Evolutionary conservation across 2,113 vertebrate species (phyloP).

Genomic region (Scomber colias): DNA sequence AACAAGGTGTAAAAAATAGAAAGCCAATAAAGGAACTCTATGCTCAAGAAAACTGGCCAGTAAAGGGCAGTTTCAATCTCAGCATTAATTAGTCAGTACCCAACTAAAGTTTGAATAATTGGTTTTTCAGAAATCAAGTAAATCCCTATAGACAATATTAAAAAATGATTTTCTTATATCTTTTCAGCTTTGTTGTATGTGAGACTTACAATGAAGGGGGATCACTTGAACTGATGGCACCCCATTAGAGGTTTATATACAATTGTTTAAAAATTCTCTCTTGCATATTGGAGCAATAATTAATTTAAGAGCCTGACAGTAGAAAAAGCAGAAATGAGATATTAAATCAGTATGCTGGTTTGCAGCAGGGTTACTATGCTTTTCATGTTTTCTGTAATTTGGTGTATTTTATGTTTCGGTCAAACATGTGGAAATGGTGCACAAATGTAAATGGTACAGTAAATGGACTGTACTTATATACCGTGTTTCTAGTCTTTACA

Average conservation of each 20-base stretch:
- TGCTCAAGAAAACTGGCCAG: constrained; percentile 9
- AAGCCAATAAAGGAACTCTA: constrained; percentile 19
- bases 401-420: too few species aligned
- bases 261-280: background rate
- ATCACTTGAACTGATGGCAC: background rate
- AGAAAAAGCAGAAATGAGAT: too few species aligned
- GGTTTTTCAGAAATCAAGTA: background rate
- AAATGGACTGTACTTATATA: too few species aligned
- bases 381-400: too few species aligned
- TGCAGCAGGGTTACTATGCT: too few species aligned
- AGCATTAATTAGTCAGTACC: constrained; percentile 32
- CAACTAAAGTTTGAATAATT: constrained; percentile 5
- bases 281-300: too few species aligned
- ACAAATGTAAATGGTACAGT: too few species aligned
- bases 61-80: constrained; percentile 9
- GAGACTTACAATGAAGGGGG: background rate
- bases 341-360: too few species aligned
- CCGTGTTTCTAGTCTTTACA: too few species aligned
- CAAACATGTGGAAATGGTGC: too few species aligned
- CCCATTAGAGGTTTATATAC: background rate
- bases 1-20: constrained; percentile 28
- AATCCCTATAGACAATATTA: background rate
- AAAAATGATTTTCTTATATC: too few species aligned
- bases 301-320: too few species aligned
- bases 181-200: background rate